A percentile compares a stretch with the other conserved stretches of the same genome.
These are phyloP conservation scores for Brevipalpus yothersi DNA, from an alignment of 1,140 invertebrate genomes.

Conservation along the genomic window DNA sequence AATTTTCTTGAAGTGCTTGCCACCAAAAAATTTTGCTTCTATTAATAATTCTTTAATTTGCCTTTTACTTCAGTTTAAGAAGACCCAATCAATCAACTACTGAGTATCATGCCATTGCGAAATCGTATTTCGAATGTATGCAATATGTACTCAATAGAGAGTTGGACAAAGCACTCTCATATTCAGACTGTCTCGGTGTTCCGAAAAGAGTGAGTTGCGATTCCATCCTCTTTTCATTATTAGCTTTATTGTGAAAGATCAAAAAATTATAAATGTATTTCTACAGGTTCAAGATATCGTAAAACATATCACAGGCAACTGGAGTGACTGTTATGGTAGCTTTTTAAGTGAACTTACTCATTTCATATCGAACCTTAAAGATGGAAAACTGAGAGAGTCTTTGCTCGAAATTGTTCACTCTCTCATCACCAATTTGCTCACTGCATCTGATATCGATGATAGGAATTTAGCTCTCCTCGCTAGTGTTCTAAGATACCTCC, in stretches of 20 bases:
- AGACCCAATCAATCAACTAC: slow-evolving; percentile 24
- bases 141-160: slow-evolving; percentile 22
- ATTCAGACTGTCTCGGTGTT: background rate
- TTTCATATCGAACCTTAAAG: background rate
- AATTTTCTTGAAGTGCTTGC: no score
- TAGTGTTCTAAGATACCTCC: no score
- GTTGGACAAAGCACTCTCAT: background rate
- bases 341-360: background rate
- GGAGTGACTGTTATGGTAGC: background rate
- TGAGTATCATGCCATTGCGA: slow-evolving; percentile 32
- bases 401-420: no score
- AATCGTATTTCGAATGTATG: slow-evolving; percentile 40
- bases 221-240: background rate
- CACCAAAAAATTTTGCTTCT: no score
- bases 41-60: no score
- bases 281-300: background rate
- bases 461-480: no score
- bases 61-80: slow-evolving; percentile 19
- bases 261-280: background rate
- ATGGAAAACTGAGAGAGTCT: background rate
- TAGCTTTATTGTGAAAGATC: no score
- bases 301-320: background rate
- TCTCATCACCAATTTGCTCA: no score
- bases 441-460: no score
- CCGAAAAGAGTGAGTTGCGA: background rate